A percentile compares a stretch with the other conserved stretches of the same genome.
Evolutionary conservation across 2,888 invertebrate genomes (phyloP).

Genomic region (Sericinus montela): DNA sequence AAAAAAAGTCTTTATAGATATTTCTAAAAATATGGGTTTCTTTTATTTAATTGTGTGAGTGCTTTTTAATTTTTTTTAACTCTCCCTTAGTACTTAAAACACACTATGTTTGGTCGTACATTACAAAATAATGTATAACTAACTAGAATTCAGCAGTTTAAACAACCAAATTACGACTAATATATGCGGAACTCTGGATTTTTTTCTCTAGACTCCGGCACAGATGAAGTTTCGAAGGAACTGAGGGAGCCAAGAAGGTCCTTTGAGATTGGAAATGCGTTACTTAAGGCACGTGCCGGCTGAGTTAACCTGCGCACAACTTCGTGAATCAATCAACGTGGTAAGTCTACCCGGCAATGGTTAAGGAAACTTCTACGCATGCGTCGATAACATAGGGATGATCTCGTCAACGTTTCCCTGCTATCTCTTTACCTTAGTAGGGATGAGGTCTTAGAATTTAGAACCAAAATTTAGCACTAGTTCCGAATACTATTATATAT

Average conservation of each 20-base stretch:
- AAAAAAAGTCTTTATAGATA: too few relatives aligned
- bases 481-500: too few relatives aligned
- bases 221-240: constrained; percentile 19
- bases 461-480: too few relatives aligned
- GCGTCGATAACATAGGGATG: constrained; percentile 59
- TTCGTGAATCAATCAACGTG: constrained; percentile 74
- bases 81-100: too few relatives aligned
- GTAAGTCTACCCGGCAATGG: constrained; percentile 61
- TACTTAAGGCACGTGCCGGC: constrained; percentile 52
- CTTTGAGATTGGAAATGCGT: constrained; percentile 41
- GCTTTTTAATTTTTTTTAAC: too few relatives aligned
- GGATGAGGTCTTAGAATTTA: background rate
- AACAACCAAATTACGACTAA: too few relatives aligned
- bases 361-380: constrained; percentile 49
- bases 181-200: constrained; percentile 31
- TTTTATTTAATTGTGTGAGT: too few relatives aligned
- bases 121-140: too few relatives aligned
- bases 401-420: constrained; percentile 27
- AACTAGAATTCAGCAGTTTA: background rate
- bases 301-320: constrained; percentile 68
- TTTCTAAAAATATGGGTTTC: too few relatives aligned
- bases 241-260: constrained; percentile 28
- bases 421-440: background rate
- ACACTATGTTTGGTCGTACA: too few relatives aligned
- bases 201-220: constrained; percentile 25